Evolutionary conservation across 2,113 vertebrate species (phyloP).

Genomic region (Oryzias woworae): DNA sequence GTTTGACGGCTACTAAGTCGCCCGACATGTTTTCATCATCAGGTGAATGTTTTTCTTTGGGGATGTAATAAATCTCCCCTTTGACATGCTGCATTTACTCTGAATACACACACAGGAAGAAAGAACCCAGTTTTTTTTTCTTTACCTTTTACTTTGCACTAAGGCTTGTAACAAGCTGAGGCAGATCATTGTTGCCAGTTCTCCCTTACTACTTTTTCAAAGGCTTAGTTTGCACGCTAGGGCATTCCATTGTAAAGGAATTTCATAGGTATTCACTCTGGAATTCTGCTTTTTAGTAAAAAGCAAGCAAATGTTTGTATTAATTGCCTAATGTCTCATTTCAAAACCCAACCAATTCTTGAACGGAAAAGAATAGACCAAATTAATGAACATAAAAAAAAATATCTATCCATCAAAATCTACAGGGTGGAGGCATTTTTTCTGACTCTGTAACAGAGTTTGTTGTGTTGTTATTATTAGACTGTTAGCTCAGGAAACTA

Average conservation of each 20-base stretch:
- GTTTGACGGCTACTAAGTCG: slow-evolving; percentile 53
- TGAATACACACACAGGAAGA: slow-evolving; percentile 73
- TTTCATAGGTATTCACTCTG: slow-evolving; percentile 62
- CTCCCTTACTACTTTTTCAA: slow-evolving; percentile 55
- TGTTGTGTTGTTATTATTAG: not conserved
- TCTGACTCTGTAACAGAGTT: not conserved
- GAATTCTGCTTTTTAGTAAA: slow-evolving; percentile 61
- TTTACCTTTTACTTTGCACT: slow-evolving; percentile 50
- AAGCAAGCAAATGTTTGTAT: slow-evolving; percentile 10
- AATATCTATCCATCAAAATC: no score
- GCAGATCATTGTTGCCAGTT: slow-evolving; percentile 73
- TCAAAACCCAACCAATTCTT: no score
- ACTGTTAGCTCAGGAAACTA: slow-evolving; percentile 10
- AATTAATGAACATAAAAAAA: no score
- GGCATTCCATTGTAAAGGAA: slow-evolving; percentile 61
- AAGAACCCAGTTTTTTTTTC: slow-evolving; percentile 42
- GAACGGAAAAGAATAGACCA: no score
- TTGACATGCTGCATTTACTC: slow-evolving; percentile 76
- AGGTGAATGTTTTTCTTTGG: slow-evolving; percentile 68
- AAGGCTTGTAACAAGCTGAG: slow-evolving; percentile 76
- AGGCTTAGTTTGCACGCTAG: slow-evolving; percentile 67
- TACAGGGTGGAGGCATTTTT: not conserved
- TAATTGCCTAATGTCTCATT: no score
- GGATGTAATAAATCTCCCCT: slow-evolving; percentile 70
- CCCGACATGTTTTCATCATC: slow-evolving; percentile 72